These are phyloP conservation scores for Callinectes sapidus DNA, from an alignment of 2,888 invertebrate species.

Conservation along the genomic window DNA sequence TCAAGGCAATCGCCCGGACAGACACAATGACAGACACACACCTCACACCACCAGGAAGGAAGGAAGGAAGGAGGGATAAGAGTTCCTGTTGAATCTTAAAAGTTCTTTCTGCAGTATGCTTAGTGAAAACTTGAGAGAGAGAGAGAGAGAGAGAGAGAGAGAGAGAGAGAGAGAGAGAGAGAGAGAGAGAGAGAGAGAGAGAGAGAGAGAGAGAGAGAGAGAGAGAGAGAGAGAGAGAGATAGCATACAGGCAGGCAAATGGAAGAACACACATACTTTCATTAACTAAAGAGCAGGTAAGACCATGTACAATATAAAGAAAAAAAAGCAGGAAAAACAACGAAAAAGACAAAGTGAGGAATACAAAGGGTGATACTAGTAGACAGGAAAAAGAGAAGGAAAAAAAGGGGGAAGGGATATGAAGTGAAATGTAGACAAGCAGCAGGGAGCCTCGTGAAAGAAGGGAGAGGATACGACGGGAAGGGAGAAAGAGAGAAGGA, in stretches of 20 bases:
- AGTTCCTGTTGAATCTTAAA: not conserved
- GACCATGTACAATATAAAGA: not conserved
- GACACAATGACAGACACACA: not conserved
- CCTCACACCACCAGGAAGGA: not conserved
- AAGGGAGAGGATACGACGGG: not conserved
- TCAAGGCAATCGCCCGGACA: not conserved
- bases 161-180: not conserved
- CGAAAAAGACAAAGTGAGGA: not conserved
- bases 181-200: not conserved
- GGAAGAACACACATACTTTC: not conserved
- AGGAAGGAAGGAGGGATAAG: not conserved
- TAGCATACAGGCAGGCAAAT: not conserved
- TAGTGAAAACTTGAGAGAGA: not conserved
- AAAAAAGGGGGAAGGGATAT: not conserved
- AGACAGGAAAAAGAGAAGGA: not conserved
- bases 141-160: not conserved
- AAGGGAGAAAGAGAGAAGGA: not conserved
- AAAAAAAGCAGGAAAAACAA: not conserved
- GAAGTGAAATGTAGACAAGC: not conserved
- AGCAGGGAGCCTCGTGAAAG: not conserved
- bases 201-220: not conserved
- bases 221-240: not conserved
- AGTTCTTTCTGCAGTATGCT: too few relatives aligned
- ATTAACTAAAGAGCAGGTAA: not conserved
- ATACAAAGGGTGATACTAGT: not conserved